These are phyloP conservation scores for Asteroscopus sphinx DNA, from an alignment of 2,888 invertebrate species.

Conservation along the genomic window DNA sequence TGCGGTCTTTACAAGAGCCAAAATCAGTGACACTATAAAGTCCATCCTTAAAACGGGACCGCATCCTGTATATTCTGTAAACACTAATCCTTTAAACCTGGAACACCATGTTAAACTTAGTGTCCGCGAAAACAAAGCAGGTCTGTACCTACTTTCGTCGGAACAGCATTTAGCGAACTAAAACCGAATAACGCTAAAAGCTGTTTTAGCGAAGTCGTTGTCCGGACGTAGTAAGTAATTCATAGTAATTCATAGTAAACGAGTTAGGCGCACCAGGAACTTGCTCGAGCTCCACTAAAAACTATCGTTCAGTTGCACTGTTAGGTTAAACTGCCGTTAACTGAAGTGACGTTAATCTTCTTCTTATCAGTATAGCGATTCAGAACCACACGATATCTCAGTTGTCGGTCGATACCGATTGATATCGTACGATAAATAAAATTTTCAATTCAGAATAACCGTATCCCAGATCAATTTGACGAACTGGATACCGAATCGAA, in stretches of 20 bases:
- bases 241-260: slow-evolving; percentile 58
- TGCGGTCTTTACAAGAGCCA: too few relatives aligned
- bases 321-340: slow-evolving; percentile 5
- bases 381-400: too few relatives aligned
- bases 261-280: slow-evolving; percentile 42
- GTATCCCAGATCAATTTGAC: too few relatives aligned
- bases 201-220: slow-evolving; percentile 56
- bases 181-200: slow-evolving; percentile 65
- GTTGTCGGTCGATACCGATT: too few relatives aligned
- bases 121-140: slow-evolving; percentile 33
- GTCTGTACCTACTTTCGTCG: too few relatives aligned
- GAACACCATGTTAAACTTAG: background rate
- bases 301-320: slow-evolving; percentile 26
- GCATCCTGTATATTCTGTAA: background rate
- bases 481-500: too few relatives aligned
- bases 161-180: slow-evolving; percentile 42
- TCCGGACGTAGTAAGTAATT: slow-evolving; percentile 50
- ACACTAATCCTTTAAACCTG: background rate
- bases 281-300: slow-evolving; percentile 49
- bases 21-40: too few relatives aligned
- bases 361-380: too few relatives aligned
- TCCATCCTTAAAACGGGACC: too few relatives aligned
- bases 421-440: too few relatives aligned
- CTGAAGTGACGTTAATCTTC: background rate
- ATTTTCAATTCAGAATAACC: too few relatives aligned